Evolutionary conservation across 2,113 vertebrate species (phyloP).

Genomic region (Cercocebus atys): DNA sequence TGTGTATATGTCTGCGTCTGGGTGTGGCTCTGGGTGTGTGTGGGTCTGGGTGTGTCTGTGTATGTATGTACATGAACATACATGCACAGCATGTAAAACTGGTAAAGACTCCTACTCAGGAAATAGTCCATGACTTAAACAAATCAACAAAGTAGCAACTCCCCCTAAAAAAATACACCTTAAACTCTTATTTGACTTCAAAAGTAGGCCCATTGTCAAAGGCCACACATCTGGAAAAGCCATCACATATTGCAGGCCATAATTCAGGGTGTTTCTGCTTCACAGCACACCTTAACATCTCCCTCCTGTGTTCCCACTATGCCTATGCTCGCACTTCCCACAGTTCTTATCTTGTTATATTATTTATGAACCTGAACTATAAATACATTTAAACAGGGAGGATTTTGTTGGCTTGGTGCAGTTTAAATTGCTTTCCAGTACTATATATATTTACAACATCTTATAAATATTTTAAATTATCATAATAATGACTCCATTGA

Average conservation of each 20-base stretch:
- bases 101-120: not conserved
- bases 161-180: not conserved
- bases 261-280: not conserved
- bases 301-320: not conserved
- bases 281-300: not conserved
- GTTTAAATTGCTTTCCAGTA: conserved; percentile 61
- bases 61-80: not conserved
- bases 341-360: not conserved
- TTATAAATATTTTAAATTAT: conserved; percentile 77
- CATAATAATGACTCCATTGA: conserved; percentile 48
- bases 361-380: conserved; percentile 39
- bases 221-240: not conserved
- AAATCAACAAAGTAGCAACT: conserved; percentile 1
- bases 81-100: not conserved
- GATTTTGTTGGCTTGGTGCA: conserved; percentile 32
- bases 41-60: too few relatives aligned
- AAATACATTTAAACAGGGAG: conserved; percentile 56
- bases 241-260: not conserved
- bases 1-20: not conserved
- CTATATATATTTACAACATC: conserved; percentile 63
- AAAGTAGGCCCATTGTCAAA: not conserved
- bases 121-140: not conserved
- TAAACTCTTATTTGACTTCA: not conserved
- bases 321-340: not conserved
- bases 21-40: not conserved